phyloP scores from a whole-genome alignment of 2,113 vertebrate genomes.

The Glaucomys volans region DNA sequence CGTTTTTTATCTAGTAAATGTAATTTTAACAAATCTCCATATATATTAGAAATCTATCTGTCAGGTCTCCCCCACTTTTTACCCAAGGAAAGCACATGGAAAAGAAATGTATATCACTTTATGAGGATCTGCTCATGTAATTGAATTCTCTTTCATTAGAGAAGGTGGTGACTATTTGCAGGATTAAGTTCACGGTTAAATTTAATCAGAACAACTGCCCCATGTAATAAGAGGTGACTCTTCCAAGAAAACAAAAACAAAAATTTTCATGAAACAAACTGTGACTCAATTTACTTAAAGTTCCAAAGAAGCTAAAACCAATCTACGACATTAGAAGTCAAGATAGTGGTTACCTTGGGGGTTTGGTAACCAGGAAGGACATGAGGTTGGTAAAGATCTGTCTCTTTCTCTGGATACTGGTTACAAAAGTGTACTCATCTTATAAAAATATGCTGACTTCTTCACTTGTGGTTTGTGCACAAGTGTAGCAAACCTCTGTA shows the following conservation, averaged over 20 bases:
- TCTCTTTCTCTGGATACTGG: background rate
- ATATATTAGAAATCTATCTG: background rate
- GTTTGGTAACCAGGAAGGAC: background rate
- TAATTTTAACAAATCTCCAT: background rate
- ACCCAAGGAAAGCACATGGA: background rate
- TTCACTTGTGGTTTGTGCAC: too few relatives aligned
- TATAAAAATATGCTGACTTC: background rate
- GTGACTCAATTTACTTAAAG: background rate
- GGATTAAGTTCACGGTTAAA: background rate
- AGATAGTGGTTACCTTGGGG: background rate
- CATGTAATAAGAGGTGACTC: background rate
- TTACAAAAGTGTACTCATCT: background rate
- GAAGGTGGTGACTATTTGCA: background rate
- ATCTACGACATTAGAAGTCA: background rate
- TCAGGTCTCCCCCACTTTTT: background rate
- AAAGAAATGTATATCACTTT: background rate
- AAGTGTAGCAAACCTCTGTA: too few relatives aligned
- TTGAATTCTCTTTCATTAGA: background rate
- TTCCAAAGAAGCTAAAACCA: background rate
- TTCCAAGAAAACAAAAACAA: conserved; percentile 6
- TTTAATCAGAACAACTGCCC: background rate
- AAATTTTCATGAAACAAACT: background rate
- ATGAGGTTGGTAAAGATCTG: background rate
- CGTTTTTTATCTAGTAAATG: background rate
- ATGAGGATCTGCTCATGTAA: background rate